Conservation (phyloP, 23 tunicate genomes). For the Styela clava region DNA sequence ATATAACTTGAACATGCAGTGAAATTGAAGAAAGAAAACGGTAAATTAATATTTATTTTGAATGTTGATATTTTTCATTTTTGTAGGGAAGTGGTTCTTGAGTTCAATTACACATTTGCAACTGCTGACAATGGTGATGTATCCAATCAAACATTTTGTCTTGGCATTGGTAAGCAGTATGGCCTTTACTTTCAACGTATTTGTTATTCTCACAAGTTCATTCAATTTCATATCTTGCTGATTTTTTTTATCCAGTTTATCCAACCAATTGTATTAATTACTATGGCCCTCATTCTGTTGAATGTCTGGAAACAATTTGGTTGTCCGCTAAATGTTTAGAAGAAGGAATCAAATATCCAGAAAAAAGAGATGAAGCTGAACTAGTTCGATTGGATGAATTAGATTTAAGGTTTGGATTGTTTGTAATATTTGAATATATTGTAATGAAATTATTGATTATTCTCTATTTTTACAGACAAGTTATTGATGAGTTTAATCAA, state of each 20-base stretch:
- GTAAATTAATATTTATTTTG: too few species aligned
- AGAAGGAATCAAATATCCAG: constrained; percentile 17
- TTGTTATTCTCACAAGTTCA: neutral
- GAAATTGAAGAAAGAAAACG: too few species aligned
- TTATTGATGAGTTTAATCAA: too few species aligned
- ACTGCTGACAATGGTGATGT: constrained; percentile 21
- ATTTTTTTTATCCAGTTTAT: constrained; percentile 17
- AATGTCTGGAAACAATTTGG: constrained; percentile 34
- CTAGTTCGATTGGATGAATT: neutral
- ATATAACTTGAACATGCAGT: too few species aligned
- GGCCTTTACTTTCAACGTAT: neutral
- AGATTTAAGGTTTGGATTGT: neutral
- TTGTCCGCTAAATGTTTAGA: neutral
- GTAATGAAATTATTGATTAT: too few species aligned
- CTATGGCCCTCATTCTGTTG: constrained; percentile 32
- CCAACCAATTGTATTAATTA: constrained; percentile 20
- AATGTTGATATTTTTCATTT: too few species aligned
- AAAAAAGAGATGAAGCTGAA: neutral
- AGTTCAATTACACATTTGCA: neutral
- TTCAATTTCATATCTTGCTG: too few species aligned
- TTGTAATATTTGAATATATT: too few species aligned
- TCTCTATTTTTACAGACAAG: too few species aligned
- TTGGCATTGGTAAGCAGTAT: constrained; percentile 37
- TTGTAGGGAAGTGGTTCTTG: constrained; percentile 1
- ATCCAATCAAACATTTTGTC: constrained; percentile 22